Percentiles rank a stretch among this genome's conserved stretches.
phyloP scores from a whole-genome alignment of 2,113 vertebrate species.

The Corydoras maculifer region DNA sequence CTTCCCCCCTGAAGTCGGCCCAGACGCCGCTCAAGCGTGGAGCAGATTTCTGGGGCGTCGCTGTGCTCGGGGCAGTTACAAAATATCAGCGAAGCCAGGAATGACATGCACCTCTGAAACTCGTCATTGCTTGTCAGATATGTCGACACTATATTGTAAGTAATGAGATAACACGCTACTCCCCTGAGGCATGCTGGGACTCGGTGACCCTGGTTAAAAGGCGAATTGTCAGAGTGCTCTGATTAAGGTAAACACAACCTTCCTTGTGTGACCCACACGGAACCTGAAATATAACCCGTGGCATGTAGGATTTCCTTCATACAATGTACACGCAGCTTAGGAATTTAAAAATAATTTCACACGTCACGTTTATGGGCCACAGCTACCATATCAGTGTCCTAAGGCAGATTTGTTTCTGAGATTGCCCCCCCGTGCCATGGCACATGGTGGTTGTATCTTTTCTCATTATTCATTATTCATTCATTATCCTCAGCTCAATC shows the following conservation, averaged over 20 bases:
- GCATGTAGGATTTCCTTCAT: background rate
- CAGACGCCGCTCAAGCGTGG: constrained; percentile 29
- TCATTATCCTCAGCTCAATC: too few species aligned
- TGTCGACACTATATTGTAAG: background rate
- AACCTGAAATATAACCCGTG: background rate
- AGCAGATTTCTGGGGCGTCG: constrained; percentile 18
- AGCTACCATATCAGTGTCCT: too few species aligned
- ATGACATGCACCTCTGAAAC: constrained; percentile 1
- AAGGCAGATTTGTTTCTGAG: too few species aligned
- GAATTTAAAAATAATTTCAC: too few species aligned
- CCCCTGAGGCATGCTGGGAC: background rate
- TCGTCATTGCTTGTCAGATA: background rate
- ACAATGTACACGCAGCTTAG: background rate
- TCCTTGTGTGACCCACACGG: background rate
- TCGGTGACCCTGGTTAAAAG: constrained; percentile 3
- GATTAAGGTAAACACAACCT: background rate
- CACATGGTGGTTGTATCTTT: too few species aligned
- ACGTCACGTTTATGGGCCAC: too few species aligned
- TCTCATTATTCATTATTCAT: too few species aligned
- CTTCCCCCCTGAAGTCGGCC: constrained; percentile 22
- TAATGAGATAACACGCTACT: background rate
- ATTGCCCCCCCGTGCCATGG: too few species aligned
- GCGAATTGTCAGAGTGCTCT: constrained; percentile 2
- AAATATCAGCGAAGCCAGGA: background rate
- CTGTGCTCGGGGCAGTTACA: background rate